Conservation (phyloP, 2,797 vertebrate species). For the Myotis pilosus region DNA sequence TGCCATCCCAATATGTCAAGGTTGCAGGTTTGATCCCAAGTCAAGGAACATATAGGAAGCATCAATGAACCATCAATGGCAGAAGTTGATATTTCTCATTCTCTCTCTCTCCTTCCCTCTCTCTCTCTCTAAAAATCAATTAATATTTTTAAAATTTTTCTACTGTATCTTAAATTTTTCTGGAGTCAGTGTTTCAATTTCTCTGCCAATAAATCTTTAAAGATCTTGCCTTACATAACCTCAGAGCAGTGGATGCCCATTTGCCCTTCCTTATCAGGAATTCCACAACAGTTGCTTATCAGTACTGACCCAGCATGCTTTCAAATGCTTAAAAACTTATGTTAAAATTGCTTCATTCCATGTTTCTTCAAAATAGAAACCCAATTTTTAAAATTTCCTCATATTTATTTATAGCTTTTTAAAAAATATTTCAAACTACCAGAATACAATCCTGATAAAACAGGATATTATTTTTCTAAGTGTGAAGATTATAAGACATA, state of each 20-base stretch:
- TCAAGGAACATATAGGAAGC: background rate
- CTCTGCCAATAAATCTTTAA: background rate
- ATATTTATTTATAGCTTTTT: slow-evolving; percentile 6
- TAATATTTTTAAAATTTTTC: background rate
- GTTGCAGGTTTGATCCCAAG: background rate
- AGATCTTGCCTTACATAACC: background rate
- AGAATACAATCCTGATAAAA: slow-evolving; percentile 47
- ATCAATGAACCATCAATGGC: background rate
- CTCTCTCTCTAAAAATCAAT: background rate
- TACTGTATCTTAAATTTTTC: background rate
- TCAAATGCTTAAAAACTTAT: background rate
- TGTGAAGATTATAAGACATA: background rate
- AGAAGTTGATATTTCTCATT: background rate
- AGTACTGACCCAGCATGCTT: background rate
- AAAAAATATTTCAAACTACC: slow-evolving; percentile 21
- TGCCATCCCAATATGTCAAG: background rate
- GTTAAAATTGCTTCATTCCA: background rate
- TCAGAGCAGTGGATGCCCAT: background rate
- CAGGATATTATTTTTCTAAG: slow-evolving; percentile 56
- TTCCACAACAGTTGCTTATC: background rate
- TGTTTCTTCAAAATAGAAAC: background rate
- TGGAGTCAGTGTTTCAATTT: background rate
- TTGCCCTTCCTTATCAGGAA: slow-evolving; percentile 3
- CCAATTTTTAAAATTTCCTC: background rate
- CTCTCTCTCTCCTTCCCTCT: background rate